phyloP scores from a whole-genome alignment of 2,113 vertebrate genomes.

The Microcebus lehilahytsara region DNA sequence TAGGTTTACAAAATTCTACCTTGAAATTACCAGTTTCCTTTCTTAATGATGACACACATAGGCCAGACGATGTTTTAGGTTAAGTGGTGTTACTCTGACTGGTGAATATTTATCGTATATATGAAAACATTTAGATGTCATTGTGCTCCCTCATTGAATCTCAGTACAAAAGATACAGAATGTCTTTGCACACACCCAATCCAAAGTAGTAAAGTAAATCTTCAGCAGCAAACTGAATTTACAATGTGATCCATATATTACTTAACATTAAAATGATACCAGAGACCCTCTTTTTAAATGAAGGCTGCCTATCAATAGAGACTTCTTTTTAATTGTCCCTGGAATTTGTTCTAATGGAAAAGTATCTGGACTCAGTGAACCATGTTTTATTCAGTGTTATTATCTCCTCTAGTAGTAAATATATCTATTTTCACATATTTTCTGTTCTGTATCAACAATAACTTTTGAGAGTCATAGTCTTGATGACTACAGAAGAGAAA shows the following conservation, averaged over 20 bases:
- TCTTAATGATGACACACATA: slow-evolving; percentile 48
- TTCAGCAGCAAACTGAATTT: neutral
- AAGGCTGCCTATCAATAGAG: neutral
- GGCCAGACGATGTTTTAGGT: neutral
- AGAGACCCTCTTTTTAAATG: neutral
- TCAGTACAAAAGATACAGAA: neutral
- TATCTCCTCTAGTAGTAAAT: neutral
- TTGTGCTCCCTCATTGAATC: neutral
- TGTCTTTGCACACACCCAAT: neutral
- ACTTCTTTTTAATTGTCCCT: neutral
- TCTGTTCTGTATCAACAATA: neutral
- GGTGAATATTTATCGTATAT: neutral
- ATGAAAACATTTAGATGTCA: slow-evolving; percentile 8
- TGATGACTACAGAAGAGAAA: neutral
- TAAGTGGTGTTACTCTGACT: slow-evolving; percentile 45
- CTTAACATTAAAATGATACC: neutral
- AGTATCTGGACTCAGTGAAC: neutral
- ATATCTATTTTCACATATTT: neutral
- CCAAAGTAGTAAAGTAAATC: neutral
- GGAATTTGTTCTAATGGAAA: slow-evolving; percentile 21
- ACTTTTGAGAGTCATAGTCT: neutral
- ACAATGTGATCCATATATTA: neutral
- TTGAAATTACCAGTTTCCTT: slow-evolving; percentile 53
- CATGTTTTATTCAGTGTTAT: neutral
- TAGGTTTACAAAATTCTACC: slow-evolving; percentile 61